Evolutionary conservation across 30 jellyfish, hydroid and myxozoan species (phyloP).

Genomic region (Phacellophora camtschatica): DNA sequence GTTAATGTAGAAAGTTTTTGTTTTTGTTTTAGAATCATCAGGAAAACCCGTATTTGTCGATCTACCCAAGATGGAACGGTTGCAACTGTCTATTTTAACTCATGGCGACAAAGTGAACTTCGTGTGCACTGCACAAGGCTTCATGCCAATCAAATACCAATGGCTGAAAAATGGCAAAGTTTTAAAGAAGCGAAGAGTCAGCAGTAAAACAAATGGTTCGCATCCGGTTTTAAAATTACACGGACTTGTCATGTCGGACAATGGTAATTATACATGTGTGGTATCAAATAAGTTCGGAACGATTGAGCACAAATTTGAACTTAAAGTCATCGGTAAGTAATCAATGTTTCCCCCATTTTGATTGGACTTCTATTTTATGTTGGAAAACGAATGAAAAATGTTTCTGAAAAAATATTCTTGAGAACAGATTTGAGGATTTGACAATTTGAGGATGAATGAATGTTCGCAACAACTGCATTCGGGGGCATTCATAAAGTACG

Average conservation of each 20-base stretch:
- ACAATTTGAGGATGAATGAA: too few relatives aligned
- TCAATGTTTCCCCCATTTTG: neutral
- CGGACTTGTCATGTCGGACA: conserved; percentile 75
- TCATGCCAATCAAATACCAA: conserved; percentile 64
- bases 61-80: conserved; percentile 23
- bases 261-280: conserved; percentile 66
- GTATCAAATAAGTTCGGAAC: conserved; percentile 45
- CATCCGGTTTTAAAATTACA: conserved; percentile 39
- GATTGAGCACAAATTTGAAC: conserved; percentile 35
- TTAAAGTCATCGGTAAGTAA: conserved; percentile 35
- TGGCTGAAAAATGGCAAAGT: conserved; percentile 81
- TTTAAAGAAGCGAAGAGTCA: conserved; percentile 63
- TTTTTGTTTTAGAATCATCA: conserved; percentile 8
- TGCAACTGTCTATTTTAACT: conserved; percentile 13
- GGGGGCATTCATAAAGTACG: too few relatives aligned
- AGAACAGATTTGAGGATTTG: too few relatives aligned
- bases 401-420: too few relatives aligned
- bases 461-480: too few relatives aligned
- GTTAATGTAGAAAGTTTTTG: neutral
- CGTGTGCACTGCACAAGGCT: conserved; percentile 68
- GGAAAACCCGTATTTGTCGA: conserved; percentile 60
- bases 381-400: neutral
- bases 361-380: neutral
- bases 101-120: conserved; percentile 66
- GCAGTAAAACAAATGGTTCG: conserved; percentile 52